Percentiles rank a stretch among this genome's conserved stretches.
phyloP scores from a whole-genome alignment of 2,113 vertebrate species.

The Silurus glanis region DNA sequence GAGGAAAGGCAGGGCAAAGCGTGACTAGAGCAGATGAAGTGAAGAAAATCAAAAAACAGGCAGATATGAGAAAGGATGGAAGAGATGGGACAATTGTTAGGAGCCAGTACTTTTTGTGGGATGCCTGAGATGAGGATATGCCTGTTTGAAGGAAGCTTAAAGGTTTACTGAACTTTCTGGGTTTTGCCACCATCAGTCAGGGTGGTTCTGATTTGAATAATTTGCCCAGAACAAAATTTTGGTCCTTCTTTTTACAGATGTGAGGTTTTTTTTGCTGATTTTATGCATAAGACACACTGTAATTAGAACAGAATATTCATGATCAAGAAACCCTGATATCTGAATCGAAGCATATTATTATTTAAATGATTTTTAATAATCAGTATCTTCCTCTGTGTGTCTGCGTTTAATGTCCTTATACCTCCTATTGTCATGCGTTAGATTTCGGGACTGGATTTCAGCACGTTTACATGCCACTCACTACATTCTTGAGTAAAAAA shows the following conservation, averaged over 20 bases:
- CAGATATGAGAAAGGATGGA: conserved; percentile 53
- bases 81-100: conserved; percentile 34
- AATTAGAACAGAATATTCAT: conserved; percentile 15
- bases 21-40: conserved; percentile 81
- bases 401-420: conserved; percentile 34
- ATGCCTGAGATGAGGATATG: conserved; percentile 17
- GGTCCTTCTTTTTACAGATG: conserved; percentile 32
- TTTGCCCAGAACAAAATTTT: conserved; percentile 16
- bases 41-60: conserved; percentile 55
- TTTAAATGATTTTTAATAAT: conserved; percentile 9
- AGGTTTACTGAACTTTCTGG: conserved; percentile 32
- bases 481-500: neutral
- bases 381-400: conserved; percentile 29
- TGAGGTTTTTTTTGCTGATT: conserved; percentile 20
- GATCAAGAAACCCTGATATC: conserved; percentile 9
- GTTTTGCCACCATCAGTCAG: conserved; percentile 16
- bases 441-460: conserved; percentile 14
- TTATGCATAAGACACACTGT: conserved; percentile 17
- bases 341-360: conserved; percentile 32
- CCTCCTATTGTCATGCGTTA: neutral
- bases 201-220: conserved; percentile 20
- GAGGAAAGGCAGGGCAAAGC: conserved; percentile 92
- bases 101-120: conserved; percentile 20
- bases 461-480: conserved; percentile 19
- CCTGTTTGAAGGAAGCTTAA: conserved; percentile 32